A percentile compares a stretch with the other conserved stretches of the same genome.
phyloP scores from a whole-genome alignment of 2,888 invertebrate genomes.

The Catonia carolina region DNA sequence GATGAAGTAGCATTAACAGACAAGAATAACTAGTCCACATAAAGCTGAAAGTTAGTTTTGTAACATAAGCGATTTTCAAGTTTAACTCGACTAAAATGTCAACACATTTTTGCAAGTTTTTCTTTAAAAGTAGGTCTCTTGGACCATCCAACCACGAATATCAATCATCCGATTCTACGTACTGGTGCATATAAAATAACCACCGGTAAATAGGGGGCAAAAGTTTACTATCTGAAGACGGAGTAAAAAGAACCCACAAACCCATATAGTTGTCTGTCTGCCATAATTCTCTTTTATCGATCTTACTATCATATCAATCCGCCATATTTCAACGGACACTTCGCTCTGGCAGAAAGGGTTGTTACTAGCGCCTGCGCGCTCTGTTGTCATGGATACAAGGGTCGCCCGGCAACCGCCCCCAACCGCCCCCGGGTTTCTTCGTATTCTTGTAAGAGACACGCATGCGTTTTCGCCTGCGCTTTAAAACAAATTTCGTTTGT shows the following conservation, averaged over 20 bases:
- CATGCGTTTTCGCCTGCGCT: slow-evolving; percentile 13
- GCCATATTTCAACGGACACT: slow-evolving; percentile 27
- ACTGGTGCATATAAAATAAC: too few species aligned
- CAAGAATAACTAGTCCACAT: too few species aligned
- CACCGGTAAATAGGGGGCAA: too few species aligned
- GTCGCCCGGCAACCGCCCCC: slow-evolving; percentile 12
- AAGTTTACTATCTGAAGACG: too few species aligned
- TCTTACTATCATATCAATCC: slow-evolving; percentile 24
- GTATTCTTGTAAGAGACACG: slow-evolving; percentile 16
- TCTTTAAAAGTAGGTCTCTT: too few species aligned
- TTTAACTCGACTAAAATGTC: too few species aligned
- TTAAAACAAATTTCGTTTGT: slow-evolving; percentile 6
- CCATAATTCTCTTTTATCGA: slow-evolving; percentile 18
- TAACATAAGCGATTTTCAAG: too few species aligned
- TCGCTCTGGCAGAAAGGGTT: slow-evolving; percentile 15
- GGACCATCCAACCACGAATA: too few species aligned
- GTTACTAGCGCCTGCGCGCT: slow-evolving; percentile 24
- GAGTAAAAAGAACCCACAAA: slow-evolving; percentile 22
- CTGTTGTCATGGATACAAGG: slow-evolving; percentile 26
- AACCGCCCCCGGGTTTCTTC: neutral
- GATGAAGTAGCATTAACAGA: too few species aligned
- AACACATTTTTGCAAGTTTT: too few species aligned
- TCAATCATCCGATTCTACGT: too few species aligned
- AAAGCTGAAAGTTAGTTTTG: too few species aligned
- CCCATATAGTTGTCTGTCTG: slow-evolving; percentile 17